phyloP scores from a whole-genome alignment of 2,797 vertebrate genomes.

The Girardinus metallicus region DNA sequence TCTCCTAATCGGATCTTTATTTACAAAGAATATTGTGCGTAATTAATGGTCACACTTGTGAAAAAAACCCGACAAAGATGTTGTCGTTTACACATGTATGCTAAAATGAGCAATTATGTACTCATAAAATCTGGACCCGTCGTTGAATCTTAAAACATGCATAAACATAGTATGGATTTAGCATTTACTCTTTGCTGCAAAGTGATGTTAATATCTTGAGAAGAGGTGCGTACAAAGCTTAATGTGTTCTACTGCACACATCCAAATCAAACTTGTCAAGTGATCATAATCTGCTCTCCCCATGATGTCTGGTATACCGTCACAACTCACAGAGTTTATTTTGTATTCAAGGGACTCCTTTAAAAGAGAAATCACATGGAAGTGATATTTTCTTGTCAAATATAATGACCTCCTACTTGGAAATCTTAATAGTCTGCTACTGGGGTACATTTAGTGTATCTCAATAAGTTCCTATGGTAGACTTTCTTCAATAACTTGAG shows the following conservation, averaged over 20 bases:
- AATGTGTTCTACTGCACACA: slow-evolving; percentile 66
- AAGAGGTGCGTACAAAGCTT: slow-evolving; percentile 70
- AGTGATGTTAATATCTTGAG: slow-evolving; percentile 65
- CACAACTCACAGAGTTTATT: slow-evolving; percentile 62
- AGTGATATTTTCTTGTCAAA: slow-evolving; percentile 72
- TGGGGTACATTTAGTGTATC: slow-evolving; percentile 40
- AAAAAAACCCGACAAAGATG: slow-evolving; percentile 31
- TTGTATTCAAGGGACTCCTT: slow-evolving; percentile 59
- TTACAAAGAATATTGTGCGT: slow-evolving; percentile 44
- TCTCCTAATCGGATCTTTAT: slow-evolving; percentile 54
- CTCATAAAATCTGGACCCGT: slow-evolving; percentile 59
- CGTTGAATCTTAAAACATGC: slow-evolving; percentile 45
- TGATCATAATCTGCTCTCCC: slow-evolving; percentile 66
- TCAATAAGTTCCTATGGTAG: slow-evolving; percentile 43
- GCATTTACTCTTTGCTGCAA: slow-evolving; percentile 49
- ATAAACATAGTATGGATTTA: slow-evolving; percentile 39
- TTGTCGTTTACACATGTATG: slow-evolving; percentile 63
- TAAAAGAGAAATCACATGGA: slow-evolving; percentile 68
- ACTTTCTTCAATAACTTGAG: slow-evolving; percentile 28
- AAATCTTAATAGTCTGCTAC: slow-evolving; percentile 57
- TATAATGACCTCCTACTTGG: slow-evolving; percentile 69
- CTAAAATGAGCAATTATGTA: slow-evolving; percentile 52
- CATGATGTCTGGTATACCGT: slow-evolving; percentile 54
- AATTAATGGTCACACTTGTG: slow-evolving; percentile 59
- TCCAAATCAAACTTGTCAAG: slow-evolving; percentile 74